phyloP scores from a whole-genome alignment of 1,140 invertebrate species.

The Tetraneura akinire region DNA sequence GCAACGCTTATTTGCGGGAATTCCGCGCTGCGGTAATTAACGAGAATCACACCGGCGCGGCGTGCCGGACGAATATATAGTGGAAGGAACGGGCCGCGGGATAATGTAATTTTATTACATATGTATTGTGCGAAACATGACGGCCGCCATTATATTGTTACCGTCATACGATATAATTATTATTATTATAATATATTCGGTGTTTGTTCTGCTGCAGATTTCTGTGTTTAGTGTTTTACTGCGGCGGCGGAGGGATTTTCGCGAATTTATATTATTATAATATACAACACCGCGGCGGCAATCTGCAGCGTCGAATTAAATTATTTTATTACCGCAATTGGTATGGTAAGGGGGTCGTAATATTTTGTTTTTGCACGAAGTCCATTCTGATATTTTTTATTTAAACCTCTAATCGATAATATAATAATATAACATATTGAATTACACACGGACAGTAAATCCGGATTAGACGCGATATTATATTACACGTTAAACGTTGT shows the following conservation, averaged over 20 bases:
- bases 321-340: too few relatives aligned
- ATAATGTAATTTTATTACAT: slow-evolving; percentile 32
- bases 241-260: neutral
- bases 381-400: neutral
- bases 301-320: too few relatives aligned
- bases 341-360: too few relatives aligned
- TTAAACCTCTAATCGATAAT: neutral
- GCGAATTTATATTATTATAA: neutral
- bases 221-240: neutral
- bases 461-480: too few relatives aligned
- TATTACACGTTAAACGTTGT: too few relatives aligned
- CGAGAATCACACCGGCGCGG: neutral
- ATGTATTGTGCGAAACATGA: slow-evolving; percentile 36
- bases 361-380: neutral
- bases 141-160: slow-evolving; percentile 32
- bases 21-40: slow-evolving; percentile 17
- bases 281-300: too few relatives aligned
- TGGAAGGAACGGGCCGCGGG: too few relatives aligned
- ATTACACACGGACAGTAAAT: too few relatives aligned
- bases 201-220: slow-evolving; percentile 2
- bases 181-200: too few relatives aligned
- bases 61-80: too few relatives aligned
- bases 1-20: slow-evolving; percentile 6
- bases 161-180: too few relatives aligned
- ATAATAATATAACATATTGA: neutral